phyloP scores from a whole-genome alignment of 2,113 vertebrate genomes.

The Struthidea cinerea region DNA sequence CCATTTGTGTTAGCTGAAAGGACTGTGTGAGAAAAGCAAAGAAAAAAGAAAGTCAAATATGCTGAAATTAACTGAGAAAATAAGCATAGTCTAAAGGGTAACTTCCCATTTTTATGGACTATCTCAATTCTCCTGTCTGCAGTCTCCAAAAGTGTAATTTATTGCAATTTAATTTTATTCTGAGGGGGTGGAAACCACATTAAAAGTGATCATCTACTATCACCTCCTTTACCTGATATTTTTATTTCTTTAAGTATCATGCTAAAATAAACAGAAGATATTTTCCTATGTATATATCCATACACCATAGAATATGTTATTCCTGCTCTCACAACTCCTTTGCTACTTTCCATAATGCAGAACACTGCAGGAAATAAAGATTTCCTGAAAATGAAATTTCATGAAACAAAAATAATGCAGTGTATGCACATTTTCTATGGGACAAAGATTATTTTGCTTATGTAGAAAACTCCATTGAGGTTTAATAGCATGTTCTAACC shows the following conservation, averaged over 20 bases:
- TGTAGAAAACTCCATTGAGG: background rate
- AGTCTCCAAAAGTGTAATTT: background rate
- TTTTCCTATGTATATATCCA: background rate
- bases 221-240: background rate
- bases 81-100: background rate
- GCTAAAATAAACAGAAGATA: background rate
- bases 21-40: conserved; percentile 70
- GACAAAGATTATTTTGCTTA: background rate
- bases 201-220: background rate
- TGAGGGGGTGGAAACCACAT: background rate
- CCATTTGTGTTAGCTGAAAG: conserved; percentile 86
- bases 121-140: background rate
- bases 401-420: background rate
- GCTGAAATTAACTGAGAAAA: background rate
- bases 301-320: background rate
- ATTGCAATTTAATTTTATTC: background rate
- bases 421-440: background rate
- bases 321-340: background rate
- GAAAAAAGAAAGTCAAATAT: background rate
- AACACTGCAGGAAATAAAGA: background rate
- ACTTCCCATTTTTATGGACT: background rate
- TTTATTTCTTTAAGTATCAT: background rate
- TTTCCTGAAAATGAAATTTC: background rate
- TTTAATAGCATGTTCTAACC: background rate
- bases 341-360: background rate